Evolutionary conservation across 2,797 vertebrate species (phyloP), one percentile per base, ranked within the genome.

Genomic region (Sebastes baramenuke): DNA sequence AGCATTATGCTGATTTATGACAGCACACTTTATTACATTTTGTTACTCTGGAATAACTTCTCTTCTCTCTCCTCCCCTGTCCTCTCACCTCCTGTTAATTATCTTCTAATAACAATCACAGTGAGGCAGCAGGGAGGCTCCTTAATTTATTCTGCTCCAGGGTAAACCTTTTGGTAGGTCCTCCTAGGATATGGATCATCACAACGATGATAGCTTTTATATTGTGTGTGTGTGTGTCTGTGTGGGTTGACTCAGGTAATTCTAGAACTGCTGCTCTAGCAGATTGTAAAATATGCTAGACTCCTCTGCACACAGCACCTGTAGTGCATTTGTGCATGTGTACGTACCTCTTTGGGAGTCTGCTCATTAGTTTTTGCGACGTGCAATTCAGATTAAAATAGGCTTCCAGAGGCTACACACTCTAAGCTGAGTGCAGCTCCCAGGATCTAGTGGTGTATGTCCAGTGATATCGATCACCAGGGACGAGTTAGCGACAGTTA

Each of bases 41-140:
- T 29, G 29, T 58, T 62, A 70, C 38, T 38, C 24, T 30, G 5
- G 24, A 56, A 70, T 78, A 66, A 54, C n/a, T 16, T 25, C 18
- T 54, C n/a, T 16, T 25, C n/a, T 54, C 65, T 38, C 42, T 13
- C 29, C 32, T 58, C 4, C 24, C 6, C 16, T 46, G 32, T 34
- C 25, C n/a, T 49, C 38, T 46, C 58, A n/a, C 24, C 52, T 59
- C 64, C 55, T 16, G 55, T 77, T 83, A 65, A 75, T 83, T 79
- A 67, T 79, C 38, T 58, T 79, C 30, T 73, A 79, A 72, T 77
- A 87, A 75, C 38, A 77, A 70, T 79, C 61, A 74, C 61, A 73
- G 59, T 4, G 11, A 80, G 60, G 83, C 73, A 75, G 67, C 62
- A 14, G 66, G 42, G 64, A 76, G 22, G 38, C 59, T 64, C 32